Conservation (phyloP, 2,888 invertebrate genomes). For the Sericinus montela region DNA sequence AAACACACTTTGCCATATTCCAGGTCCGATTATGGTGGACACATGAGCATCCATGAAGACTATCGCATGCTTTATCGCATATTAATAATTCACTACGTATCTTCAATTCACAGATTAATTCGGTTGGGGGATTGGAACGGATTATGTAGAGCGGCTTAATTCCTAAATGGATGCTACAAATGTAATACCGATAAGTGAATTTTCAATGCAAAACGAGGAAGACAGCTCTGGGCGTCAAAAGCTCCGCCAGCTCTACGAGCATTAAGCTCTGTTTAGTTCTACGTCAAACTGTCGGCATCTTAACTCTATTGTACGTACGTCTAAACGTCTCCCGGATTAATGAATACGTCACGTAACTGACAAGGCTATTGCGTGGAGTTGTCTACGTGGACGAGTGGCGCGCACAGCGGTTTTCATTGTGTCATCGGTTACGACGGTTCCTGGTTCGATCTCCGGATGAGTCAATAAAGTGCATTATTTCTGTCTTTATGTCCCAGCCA, state of each 20-base stretch:
- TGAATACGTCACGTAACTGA: neutral
- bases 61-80: neutral
- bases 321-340: neutral
- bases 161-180: neutral
- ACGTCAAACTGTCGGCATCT: neutral
- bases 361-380: too few relatives aligned
- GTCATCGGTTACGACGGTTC: too few relatives aligned
- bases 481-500: too few relatives aligned
- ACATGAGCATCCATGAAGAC: too few relatives aligned
- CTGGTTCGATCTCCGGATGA: too few relatives aligned
- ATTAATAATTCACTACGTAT: neutral
- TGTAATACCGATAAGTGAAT: conserved; percentile 11
- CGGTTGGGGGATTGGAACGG: neutral
- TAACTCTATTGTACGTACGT: neutral
- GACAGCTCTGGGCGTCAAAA: neutral
- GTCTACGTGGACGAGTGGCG: too few relatives aligned
- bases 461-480: too few relatives aligned
- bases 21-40: too few relatives aligned
- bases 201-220: neutral
- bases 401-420: too few relatives aligned
- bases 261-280: neutral
- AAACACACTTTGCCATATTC: too few relatives aligned
- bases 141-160: conserved; percentile 1
- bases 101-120: conserved; percentile 2
- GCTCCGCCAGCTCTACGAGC: neutral